Percentiles rank a stretch among this genome's conserved stretches.
Evolutionary conservation across 2,797 vertebrate genomes (phyloP).

Genomic region (Astyanax mexicanus): DNA sequence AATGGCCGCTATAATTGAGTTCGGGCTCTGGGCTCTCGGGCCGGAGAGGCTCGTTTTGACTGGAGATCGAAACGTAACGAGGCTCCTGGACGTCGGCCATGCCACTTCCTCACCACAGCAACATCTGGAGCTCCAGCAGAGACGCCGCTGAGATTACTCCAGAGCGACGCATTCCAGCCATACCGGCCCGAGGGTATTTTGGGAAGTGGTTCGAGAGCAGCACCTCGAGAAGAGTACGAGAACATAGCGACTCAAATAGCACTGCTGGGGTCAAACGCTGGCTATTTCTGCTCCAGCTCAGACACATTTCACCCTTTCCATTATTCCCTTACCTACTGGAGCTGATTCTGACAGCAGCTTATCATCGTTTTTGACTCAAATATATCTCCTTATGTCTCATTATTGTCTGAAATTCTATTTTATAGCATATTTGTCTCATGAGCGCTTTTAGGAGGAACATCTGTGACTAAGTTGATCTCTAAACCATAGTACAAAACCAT

Average conservation of each 20-base stretch:
- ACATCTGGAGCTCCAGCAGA: conserved; percentile 4
- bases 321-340: no score
- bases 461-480: no score
- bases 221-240: not conserved
- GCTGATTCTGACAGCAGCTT: no score
- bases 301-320: no score
- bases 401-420: no score
- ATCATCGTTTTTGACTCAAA: no score
- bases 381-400: no score
- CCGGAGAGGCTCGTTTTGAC: not conserved
- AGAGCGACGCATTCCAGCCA: conserved; percentile 25
- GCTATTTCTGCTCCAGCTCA: not conserved
- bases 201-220: not conserved
- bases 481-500: no score
- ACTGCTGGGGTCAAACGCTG: not conserved
- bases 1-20: not conserved
- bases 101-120: conserved; percentile 13
- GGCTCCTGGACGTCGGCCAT: not conserved
- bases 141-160: not conserved
- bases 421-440: no score
- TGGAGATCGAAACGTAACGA: not conserved
- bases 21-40: not conserved
- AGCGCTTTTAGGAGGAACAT: no score
- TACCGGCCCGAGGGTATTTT: conserved; percentile 9
- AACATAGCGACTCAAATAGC: not conserved